Base-by-base conservation (phyloP, 1,140 invertebrate species). In the Chrysoperla carnea region DNA sequence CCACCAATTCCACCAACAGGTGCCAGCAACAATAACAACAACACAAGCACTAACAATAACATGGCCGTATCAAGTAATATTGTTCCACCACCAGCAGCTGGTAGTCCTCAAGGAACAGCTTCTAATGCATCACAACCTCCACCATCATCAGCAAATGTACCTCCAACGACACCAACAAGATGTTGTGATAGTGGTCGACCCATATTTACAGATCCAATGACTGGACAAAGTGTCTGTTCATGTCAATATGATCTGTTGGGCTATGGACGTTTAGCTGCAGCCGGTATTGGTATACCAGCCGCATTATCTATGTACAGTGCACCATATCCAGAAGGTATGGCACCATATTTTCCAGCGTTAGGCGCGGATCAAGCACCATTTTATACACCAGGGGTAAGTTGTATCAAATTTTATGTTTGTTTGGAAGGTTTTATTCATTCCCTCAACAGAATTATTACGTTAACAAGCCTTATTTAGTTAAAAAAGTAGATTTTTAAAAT, bases 131-230 rank as follows among this genome's bases (percentile, higher is more conserved):
- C 64, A 53, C 62, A 61, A 51, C 64, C 63, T 14, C 66, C 64
- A 17, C 63, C 60, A 51, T 50, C 69, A 49, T 60, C 70, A 57
- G 55, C 67, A 54, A 54, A 70, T 47, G n/a, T 53, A n/a, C 55
- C 59, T 39, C 42, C 47, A 27, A 49, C 60, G 8, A 54, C 66
- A 4, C 57, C 64, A 17, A 68, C 68, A 47, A 70, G 82, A 49
- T 93, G 89, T 66, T 93, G 89, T 63, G 89, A 93, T 66, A 89
- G 85, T 42, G 88, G 88, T 37, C 70, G 88, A 37, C 84, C 87
- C 6, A 77, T 93, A 52, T 86, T 89, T 63, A 89, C 87, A 46
- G 87, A 94, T 63, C 88, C 89, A 7, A 70, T 90, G 49, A 91
- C 85, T 36, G 88, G 88, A 13, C 87, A 92, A 63, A 87, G 82